Base-by-base conservation (phyloP, 2,888 invertebrate species). In the Trilocha varians region DNA sequence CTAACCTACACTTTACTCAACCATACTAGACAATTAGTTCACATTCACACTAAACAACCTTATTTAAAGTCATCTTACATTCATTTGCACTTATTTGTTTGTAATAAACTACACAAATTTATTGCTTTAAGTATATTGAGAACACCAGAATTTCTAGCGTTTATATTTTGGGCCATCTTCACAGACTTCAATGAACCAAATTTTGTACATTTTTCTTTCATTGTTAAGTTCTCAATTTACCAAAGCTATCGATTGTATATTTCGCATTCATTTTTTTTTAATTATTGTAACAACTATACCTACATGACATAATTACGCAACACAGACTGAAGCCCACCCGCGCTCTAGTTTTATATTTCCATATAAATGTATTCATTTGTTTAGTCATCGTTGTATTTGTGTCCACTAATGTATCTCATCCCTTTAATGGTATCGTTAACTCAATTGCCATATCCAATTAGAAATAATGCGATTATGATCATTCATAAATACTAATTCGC, bases 271-370 rank as follows among this genome's bases (percentile, higher is more conserved):
- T 6, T n/a, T n/a, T n/a, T n/a, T n/a, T n/a, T n/a, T 18, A 18
- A 18, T 8, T 18, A 18, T 25, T 25, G 46, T 47, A 37, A 36
- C 34, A 34, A 34, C 42, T 44, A 52, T 46, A 49, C 53, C 36
- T 40, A 43, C 39, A 36, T 51, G 44, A 39, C 43, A 38, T 34
- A 16, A 25, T 55, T 54, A 51, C 54, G 57, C 57, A 62, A 25
- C 53, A 57, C 55, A 49, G 55, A 60, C 62, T 59, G 61, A 74
- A 72, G 79, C 78, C 79, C 79, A 73, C 78, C 78, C 77, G 78
- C 78, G 78, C 78, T 75, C 70, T 54, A 17, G 34, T 34, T 34
- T 25, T 13, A 11, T 16, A 25, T 25, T 25, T 25, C 25, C 25
- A 25, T 11, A 25, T 11, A 25, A 9, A 11, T 11, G 25, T 6